phyloP scores from a whole-genome alignment of 2,797 vertebrate genomes.

The Pyrocephalus nanus region DNA sequence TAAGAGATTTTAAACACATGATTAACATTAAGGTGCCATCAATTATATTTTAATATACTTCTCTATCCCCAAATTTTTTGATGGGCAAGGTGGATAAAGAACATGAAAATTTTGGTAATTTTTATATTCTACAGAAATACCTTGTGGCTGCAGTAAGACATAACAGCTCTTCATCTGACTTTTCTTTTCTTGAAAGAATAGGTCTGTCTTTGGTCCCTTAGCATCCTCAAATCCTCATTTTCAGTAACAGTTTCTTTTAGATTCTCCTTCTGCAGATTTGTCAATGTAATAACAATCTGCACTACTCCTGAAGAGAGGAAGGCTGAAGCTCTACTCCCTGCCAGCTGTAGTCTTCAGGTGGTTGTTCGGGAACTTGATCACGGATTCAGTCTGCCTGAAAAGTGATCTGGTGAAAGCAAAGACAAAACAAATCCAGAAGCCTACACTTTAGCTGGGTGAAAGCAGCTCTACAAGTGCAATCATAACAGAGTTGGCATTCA shows the following conservation, averaged over 20 bases:
- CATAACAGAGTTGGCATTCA: accelerated
- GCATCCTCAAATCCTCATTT: neutral
- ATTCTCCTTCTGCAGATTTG: neutral
- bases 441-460: neutral
- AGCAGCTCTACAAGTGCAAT: neutral
- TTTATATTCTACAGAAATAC: neutral
- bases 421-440: neutral
- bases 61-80: neutral
- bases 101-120: neutral
- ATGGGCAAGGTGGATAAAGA: neutral
- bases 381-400: neutral
- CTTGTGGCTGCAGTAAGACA: neutral
- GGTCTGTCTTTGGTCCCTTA: neutral
- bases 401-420: neutral
- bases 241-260: neutral
- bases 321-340: neutral
- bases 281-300: neutral
- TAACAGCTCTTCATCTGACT: neutral
- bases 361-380: neutral
- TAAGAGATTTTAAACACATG: neutral
- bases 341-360: neutral
- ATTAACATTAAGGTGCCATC: neutral
- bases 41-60: neutral
- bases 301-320: neutral
- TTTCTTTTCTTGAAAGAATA: neutral